These are phyloP conservation scores for Rhinophrynus dorsalis DNA, from an alignment of 2,797 vertebrate genomes.

Conservation along the genomic window DNA sequence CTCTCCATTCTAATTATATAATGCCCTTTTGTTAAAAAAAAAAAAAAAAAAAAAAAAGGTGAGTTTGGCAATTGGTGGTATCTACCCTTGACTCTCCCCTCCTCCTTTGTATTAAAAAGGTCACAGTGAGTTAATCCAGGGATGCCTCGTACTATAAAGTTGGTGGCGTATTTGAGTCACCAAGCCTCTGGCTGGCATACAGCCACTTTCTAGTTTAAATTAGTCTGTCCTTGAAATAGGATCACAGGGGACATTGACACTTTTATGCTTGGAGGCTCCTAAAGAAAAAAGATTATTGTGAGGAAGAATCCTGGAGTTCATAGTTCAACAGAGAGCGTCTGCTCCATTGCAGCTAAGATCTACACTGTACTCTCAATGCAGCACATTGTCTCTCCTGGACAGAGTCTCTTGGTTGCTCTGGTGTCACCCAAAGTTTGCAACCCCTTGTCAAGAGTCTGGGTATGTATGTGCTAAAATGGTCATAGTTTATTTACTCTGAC, in stretches of 20 bases:
- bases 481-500: too few species aligned
- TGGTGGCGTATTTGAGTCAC: slow-evolving; percentile 28
- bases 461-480: too few species aligned
- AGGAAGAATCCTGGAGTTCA: not conserved
- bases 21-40: too few species aligned
- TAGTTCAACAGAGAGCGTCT: not conserved
- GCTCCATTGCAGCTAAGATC: not conserved
- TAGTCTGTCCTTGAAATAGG: slow-evolving; percentile 31
- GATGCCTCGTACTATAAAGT: slow-evolving; percentile 11
- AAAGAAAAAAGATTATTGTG: not conserved
- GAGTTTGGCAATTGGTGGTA: too few species aligned
- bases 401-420: too few species aligned
- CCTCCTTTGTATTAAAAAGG: not conserved
- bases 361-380: not conserved
- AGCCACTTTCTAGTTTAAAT: slow-evolving; percentile 51
- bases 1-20: too few species aligned
- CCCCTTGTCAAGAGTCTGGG: too few species aligned
- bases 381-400: not conserved
- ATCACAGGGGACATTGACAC: slow-evolving; percentile 41
- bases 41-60: too few species aligned
- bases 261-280: not conserved
- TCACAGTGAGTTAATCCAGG: not conserved
- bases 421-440: not conserved
- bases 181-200: slow-evolving; percentile 7
- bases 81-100: not conserved